A percentile compares a stretch with the other conserved stretches of the same genome.
Conservation (phyloP, 2,888 invertebrate species). For the Trypoxylon attenuatum region DNA sequence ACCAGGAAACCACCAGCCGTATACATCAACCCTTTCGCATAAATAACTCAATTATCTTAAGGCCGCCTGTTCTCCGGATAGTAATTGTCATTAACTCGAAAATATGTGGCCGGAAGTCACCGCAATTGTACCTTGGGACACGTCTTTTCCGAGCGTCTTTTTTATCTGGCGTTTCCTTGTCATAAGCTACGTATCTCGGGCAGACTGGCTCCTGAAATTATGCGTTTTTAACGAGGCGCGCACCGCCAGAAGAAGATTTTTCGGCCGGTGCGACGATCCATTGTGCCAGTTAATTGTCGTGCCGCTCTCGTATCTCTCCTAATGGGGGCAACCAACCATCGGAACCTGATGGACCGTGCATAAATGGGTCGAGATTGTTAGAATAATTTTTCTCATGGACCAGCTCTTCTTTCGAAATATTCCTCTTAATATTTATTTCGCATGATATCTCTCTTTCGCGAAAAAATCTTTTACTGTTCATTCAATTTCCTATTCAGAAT, state of each 20-base stretch:
- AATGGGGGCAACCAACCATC: too few relatives aligned
- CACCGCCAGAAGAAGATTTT: constrained; percentile 8
- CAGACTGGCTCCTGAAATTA: constrained; percentile 35
- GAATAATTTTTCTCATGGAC: too few relatives aligned
- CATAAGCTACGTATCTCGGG: constrained; percentile 44
- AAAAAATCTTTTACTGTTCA: too few relatives aligned
- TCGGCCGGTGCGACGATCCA: constrained; percentile 12
- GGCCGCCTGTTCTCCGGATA: constrained; percentile 57
- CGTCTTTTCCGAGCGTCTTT: constrained; percentile 5
- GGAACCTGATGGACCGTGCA: too few relatives aligned
- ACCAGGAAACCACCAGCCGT: too few relatives aligned
- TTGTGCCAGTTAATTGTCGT: constrained; percentile 1
- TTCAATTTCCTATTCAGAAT: too few relatives aligned
- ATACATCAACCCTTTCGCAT: too few relatives aligned
- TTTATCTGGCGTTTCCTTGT: constrained; percentile 33
- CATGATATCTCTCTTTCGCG: too few relatives aligned
- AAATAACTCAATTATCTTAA: constrained; percentile 62
- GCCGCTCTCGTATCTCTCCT: too few relatives aligned
- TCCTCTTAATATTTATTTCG: too few relatives aligned
- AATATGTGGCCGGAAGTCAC: constrained; percentile 64
- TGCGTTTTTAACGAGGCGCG: constrained; percentile 53
- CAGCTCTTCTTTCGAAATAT: too few relatives aligned
- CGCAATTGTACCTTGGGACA: constrained; percentile 47
- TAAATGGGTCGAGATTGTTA: too few relatives aligned
- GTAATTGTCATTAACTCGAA: constrained; percentile 67